Conservation (phyloP, 2,797 vertebrate genomes). For the Esox lucius region DNA sequence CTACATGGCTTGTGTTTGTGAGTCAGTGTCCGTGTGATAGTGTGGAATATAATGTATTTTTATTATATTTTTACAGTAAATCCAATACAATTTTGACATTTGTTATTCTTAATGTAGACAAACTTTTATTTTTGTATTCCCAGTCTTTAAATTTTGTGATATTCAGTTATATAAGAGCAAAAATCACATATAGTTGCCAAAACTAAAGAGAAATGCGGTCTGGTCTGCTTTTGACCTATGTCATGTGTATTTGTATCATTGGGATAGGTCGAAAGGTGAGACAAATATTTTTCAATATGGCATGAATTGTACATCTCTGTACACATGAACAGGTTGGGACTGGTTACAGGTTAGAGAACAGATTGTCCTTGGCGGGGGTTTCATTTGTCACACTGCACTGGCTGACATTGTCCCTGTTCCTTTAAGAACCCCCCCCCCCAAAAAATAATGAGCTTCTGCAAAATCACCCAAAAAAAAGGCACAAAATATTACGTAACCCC, state of each 20-base stretch:
- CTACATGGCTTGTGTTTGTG: constrained; percentile 59
- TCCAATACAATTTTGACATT: no score
- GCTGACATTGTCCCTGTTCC: not conserved
- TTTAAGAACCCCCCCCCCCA: not conserved
- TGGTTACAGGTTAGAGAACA: not conserved
- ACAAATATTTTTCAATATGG: not conserved
- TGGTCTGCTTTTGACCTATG: no score
- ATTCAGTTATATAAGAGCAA: no score
- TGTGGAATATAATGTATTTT: no score
- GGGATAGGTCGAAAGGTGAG: no score
- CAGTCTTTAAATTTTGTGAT: no score
- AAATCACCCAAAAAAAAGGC: not conserved
- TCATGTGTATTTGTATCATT: constrained; percentile 1
- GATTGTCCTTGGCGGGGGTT: not conserved
- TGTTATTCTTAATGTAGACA: no score
- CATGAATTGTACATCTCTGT: not conserved
- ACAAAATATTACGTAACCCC: not conserved
- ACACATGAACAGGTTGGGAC: not conserved
- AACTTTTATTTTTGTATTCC: no score
- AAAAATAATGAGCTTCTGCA: not conserved
- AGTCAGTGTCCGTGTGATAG: constrained; percentile 52
- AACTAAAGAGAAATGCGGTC: no score
- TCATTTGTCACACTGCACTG: not conserved
- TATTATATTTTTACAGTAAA: no score
- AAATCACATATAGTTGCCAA: no score